Evolutionary conservation across 35 echinoderm and acorn worm species (phyloP), one percentile per base, ranked within the genome.

Genomic region (Antedon bifida): DNA sequence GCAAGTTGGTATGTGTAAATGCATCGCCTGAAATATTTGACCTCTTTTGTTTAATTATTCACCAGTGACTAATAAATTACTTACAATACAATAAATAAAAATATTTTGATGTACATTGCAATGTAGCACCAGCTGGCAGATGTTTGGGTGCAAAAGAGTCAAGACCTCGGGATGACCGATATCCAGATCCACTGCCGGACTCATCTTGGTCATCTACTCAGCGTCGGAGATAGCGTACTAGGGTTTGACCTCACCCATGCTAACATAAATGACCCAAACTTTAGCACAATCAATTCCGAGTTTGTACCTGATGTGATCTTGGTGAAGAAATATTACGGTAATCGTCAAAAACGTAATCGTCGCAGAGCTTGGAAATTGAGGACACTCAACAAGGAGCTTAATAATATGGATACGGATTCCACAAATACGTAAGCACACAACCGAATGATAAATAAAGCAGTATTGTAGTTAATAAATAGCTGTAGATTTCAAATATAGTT

Each of bases 151-250:
- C 89, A 89, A 87, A 42, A 89, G 9, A 89, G 51, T 21, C 83
- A 87, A 31, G 94, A 97, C 38, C 84, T 97, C 77, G 94, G 94
- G 0, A 82, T 97, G 14, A 81, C 83, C 11, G 94, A 97, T 36
- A 75, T 85, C 26, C 94, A 97, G 88, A 90, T 90, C 78, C 94
- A 97, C 83, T 97, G 94, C 46, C 87, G 94, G 11, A 92, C 84
- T 10, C 90, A 92, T 35, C 85, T 97, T 1, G 94, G 94, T 46
- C 94, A 97, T 38, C 84, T 97, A 0, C 87, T 97, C 9, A 86
- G 76, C 31, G 90, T 90, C 5, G 94, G 94, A 14, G 94, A 97
- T 80, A 86, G 85, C 29, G 90, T 92, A 26, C 34, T 89, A 26
- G 94, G 94, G 0, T 92, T 97, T 83, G 90, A 97, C 75, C 38